Evolutionary conservation across 2,797 vertebrate genomes (phyloP), one percentile per base, ranked within the genome.

Genomic region (Zalophus californianus): DNA sequence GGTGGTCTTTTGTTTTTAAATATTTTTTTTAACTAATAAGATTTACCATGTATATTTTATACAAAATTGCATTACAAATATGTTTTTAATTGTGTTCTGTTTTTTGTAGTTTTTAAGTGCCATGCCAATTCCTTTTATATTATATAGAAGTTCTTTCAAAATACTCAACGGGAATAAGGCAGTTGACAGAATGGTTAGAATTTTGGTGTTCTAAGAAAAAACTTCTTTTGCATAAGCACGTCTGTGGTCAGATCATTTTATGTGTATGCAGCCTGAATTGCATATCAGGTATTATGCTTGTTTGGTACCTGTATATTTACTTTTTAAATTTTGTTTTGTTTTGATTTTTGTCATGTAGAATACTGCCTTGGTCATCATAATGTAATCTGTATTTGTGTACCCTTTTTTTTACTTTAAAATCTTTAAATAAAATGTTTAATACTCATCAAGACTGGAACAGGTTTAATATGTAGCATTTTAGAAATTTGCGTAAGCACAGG

Each of bases 351-450:
- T 98, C 85, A 18, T 97, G 88, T 93, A 97, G 97, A 98, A 97
- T 97, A 93, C 89, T 96, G 94, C 98, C 97, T 97, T 97, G 83
- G 95, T 96, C 0, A 1, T 97, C 94, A 92, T 98, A 73, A 87
- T 98, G 97, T 98, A 97, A 95, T 97, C 62, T 98, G 97, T 98
- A 98, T 98, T 98, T 98, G 98, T 98, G 97, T 98, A 98, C 96
- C 95, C 8, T 50, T 50, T 98, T 98, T 99, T 96, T 97, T 23
- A 97, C 80, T 98, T 97, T 97, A 96, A 96, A 97, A 90, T 97
- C 96, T 98, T 98, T 95, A 98, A 99, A 99, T 99, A 99, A 99
- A 99, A 98, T 97, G 97, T 98, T 98, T 98, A 98, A 96, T 98
- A 97, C 96, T 90, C 68, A 68, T 97, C 84, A 94, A 44, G 78